Evolutionary conservation across 1,140 invertebrate genomes (phyloP), one percentile per base, ranked within the genome.

Genomic region (Anastrepha obliqua): DNA sequence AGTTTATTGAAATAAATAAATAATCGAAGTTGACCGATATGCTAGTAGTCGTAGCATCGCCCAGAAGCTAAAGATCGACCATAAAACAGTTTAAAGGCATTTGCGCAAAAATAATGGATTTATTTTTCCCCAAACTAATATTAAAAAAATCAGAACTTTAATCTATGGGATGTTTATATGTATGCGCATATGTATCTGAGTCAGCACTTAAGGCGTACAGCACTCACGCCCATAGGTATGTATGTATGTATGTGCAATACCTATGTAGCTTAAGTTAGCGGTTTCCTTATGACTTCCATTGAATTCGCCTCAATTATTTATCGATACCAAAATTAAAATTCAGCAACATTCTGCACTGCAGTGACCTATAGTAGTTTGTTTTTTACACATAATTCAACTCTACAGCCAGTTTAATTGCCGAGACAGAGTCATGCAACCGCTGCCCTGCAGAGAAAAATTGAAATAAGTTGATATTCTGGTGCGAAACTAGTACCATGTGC

Each of bases 241-340:
- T 67, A 39, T 44, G n/a, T 51, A 51, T 70, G 44, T 7, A 51
- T 9, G 11, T n/a, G 17, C 55, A 55, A 55, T 2, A 11, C 51
- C 6, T 11, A 55, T 55, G n/a, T 29, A 15, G 11, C 8, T 58
- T 7, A 81, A 81, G 74, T 81, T 81, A 81, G 47, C 74, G 74
- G 74, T 81, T 51, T 81, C 51, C 47, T 55, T 58, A 81, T 29
- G 42, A 81, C 55, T 81, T 81, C 47, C 74, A 81, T 51, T 81
- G 74, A 81, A 81, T 58, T 81, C 11, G 51, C n/a, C 74, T 11
- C 74, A 81, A 81, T 81, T 81, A 81, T 81, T 81, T 81, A 81
- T 81, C 47, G 47, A 81, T 55, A 81, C 13, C n/a, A 81, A 81
- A 81, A 81, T 55, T 81, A 81, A 81, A 81, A 81, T 81, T 55